Conservation (phyloP, 2,888 invertebrate genomes). For the Drosophila aldrichi region DNA sequence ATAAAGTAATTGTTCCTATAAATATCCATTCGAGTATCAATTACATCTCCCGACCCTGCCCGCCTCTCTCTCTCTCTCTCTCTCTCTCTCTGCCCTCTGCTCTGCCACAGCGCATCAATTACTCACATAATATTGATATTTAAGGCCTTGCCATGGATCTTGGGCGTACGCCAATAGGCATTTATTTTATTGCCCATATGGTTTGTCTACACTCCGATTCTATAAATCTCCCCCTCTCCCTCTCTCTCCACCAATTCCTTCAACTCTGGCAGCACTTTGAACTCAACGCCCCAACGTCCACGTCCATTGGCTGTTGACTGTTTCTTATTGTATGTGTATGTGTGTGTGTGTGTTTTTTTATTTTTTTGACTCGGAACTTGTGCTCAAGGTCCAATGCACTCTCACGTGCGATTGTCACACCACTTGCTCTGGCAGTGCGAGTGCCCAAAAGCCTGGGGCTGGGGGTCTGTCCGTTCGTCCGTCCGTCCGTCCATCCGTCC, state of each 20-base stretch:
- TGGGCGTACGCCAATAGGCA: conserved; percentile 16
- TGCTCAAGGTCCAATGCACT: conserved; percentile 66
- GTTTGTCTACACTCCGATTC: conserved; percentile 38
- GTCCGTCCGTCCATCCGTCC: conserved; percentile 28
- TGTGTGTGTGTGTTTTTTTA: not conserved
- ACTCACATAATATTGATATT: conserved; percentile 12
- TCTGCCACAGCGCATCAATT: conserved; percentile 15
- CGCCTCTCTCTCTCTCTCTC: no score
- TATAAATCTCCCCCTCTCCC: no score
- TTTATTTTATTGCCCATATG: conserved; percentile 64
- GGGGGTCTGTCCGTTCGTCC: conserved; percentile 22
- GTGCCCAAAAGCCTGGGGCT: conserved; percentile 28
- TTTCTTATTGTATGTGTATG: not conserved
- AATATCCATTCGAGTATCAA: not conserved
- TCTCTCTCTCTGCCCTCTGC: no score
- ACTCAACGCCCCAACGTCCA: conserved; percentile 35
- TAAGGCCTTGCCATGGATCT: conserved; percentile 14
- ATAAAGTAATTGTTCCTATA: accelerated
- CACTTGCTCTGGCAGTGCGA: conserved; percentile 55
- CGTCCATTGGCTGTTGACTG: not conserved
- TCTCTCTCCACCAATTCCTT: no score
- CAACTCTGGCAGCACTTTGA: conserved; percentile 43
- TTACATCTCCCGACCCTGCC: no score
- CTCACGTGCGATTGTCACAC: conserved; percentile 78
- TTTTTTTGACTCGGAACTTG: conserved; percentile 30